A percentile compares a stretch with the other conserved stretches of the same genome.
Evolutionary conservation across 2,888 invertebrate genomes (phyloP).

Genomic region (Copidosoma aretas): DNA sequence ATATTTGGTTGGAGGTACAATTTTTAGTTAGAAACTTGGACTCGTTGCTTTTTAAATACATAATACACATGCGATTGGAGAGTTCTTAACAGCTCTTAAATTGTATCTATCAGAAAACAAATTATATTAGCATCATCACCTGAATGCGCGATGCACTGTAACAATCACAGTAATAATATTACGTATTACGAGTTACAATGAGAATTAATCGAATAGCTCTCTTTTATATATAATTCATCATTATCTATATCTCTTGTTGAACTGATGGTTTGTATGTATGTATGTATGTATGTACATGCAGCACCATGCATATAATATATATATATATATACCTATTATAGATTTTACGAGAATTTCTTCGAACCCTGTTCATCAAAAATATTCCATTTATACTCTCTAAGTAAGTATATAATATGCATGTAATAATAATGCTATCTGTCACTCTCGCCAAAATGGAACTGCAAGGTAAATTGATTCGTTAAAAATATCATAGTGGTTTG

Average conservation of each 20-base stretch:
- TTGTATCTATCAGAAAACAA: slow-evolving; percentile 25
- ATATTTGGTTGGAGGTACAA: slow-evolving; percentile 5
- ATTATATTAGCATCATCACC: slow-evolving; percentile 32
- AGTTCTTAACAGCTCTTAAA: slow-evolving; percentile 31
- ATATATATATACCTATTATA: slow-evolving; percentile 11
- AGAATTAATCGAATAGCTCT: not conserved
- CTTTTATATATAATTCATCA: slow-evolving; percentile 17
- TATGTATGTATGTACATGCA: slow-evolving; percentile 19
- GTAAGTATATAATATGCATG: slow-evolving; percentile 4
- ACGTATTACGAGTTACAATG: slow-evolving; percentile 24
- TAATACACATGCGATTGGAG: slow-evolving; percentile 18
- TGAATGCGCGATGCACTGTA: slow-evolving; percentile 26
- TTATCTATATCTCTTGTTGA: too few species aligned
- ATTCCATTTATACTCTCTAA: slow-evolving; percentile 15
- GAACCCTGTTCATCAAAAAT: slow-evolving; percentile 35
- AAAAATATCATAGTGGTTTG: too few species aligned
- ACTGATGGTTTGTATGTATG: not conserved
- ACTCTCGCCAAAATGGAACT: too few species aligned
- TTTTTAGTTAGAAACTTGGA: slow-evolving; percentile 21
- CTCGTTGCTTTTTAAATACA: slow-evolving; percentile 10
- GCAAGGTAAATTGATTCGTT: too few species aligned
- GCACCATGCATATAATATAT: slow-evolving; percentile 25
- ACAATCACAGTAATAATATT: slow-evolving; percentile 23
- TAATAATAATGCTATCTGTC: too few species aligned
- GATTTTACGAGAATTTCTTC: slow-evolving; percentile 27